These are phyloP conservation scores for Cataglyphis albicans DNA, from an alignment of 2,888 invertebrate genomes.

Conservation along the genomic window DNA sequence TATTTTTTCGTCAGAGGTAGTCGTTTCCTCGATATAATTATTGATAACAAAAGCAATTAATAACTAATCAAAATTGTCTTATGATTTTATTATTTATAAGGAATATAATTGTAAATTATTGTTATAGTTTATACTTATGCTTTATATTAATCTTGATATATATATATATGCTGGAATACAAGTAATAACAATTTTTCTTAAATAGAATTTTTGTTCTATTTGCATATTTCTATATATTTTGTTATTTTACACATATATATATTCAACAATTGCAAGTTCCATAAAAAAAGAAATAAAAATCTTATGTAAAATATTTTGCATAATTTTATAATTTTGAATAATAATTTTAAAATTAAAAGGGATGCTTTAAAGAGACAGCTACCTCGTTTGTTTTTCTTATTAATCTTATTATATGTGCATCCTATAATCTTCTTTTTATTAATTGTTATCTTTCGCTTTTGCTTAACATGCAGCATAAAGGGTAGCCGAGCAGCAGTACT, in stretches of 20 bases:
- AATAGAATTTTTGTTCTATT: not conserved
- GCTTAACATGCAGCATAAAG: constrained; percentile 86
- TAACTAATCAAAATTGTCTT: not conserved
- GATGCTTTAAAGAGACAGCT: constrained; percentile 40
- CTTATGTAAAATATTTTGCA: constrained; percentile 10
- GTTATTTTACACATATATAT: not conserved
- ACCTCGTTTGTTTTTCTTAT: constrained; percentile 50
- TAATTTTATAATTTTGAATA: not conserved
- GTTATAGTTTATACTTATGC: not conserved
- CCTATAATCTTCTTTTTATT: constrained; percentile 77
- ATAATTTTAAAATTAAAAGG: constrained; percentile 16
- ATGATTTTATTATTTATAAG: constrained; percentile 17
- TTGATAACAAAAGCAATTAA: constrained; percentile 43
- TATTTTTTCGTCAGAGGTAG: constrained; percentile 74
- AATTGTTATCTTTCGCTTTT: constrained; percentile 85
- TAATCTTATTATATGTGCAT: constrained; percentile 56
- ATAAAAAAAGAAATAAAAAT: not conserved
- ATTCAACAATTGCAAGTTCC: not conserved
- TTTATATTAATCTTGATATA: not conserved
- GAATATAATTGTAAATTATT: constrained; percentile 10
- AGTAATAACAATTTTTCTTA: not conserved
- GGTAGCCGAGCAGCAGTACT: constrained; percentile 79
- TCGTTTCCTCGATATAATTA: constrained; percentile 60
- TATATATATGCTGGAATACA: not conserved
- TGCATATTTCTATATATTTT: not conserved